Base-by-base conservation (phyloP, 2,113 vertebrate genomes). In the Cheirogaleus medius region DNA sequence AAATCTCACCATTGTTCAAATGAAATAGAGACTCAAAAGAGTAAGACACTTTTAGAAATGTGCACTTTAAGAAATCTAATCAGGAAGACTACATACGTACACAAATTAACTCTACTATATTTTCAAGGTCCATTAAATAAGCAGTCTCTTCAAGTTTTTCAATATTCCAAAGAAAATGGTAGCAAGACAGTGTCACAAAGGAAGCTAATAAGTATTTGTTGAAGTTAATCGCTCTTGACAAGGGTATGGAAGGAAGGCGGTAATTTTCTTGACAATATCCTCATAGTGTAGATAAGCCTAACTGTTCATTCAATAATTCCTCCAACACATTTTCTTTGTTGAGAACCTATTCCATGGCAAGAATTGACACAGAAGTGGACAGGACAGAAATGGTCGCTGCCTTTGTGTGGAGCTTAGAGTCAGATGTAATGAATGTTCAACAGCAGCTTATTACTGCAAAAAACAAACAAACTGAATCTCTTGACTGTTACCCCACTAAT, bases 1-100 rank as follows among this genome's bases (percentile, higher is more conserved):
- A 96, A 87, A 80, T 76, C 42, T 91, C 25, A 91, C 54, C 17
- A 42, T 42, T 91, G 39, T 80, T 39, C 49, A 91, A 95, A 71
- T 64, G 5, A 96, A 96, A 84, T 74, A 71, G 27, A 7, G 14
- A 86, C 73, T 78, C 27, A 64, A 91, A 93, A 93, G 25, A 92
- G 87, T 73, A 89, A 76, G 3, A 84, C 34, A 63, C n/a, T 47
- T 90, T 71, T 52, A 90, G 21, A 97, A 92, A 90, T 89, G 2
- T 91, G 29, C 2, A 66, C 44, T 83, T 85, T 52, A 86, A 78
- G 27, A 83, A 66, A 80, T 86, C 47, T 92, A 80, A 27, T 63
- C 84, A 3, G 34, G 69, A 90, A 96, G 39, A 92, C 68, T 54
- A 84, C 96, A 89, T n/a, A 90, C 0, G 27, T 68, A 87, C 12